Conservation (phyloP, 1,140 invertebrate genomes). For the Coenobita brevimanus region DNA sequence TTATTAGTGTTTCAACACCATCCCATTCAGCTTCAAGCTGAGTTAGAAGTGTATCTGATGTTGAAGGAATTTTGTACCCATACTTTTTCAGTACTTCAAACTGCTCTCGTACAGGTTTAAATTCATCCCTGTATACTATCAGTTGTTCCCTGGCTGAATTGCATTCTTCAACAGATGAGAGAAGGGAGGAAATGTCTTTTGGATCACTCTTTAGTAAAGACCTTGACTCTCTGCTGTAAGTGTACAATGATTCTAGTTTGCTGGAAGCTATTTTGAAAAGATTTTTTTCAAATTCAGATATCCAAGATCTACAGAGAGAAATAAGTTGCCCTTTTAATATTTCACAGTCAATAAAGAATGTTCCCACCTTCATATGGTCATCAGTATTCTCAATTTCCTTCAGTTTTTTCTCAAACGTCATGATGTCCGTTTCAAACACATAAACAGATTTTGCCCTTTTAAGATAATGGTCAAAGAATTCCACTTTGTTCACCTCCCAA, state of each 20-base stretch:
- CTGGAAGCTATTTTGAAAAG: conserved; percentile 54
- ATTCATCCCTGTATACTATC: conserved; percentile 24
- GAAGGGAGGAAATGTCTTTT: conserved; percentile 32
- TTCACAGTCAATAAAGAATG: conserved; percentile 50
- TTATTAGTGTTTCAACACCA: conserved; percentile 26
- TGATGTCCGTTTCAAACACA: conserved; percentile 56
- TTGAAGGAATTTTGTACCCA: conserved; percentile 16
- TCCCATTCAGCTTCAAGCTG: conserved; percentile 48
- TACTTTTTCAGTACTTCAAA: conserved; percentile 51
- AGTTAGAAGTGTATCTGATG: conserved; percentile 1
- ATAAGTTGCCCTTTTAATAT: conserved; percentile 55
- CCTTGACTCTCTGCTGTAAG: conserved; percentile 35
- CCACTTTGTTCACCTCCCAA: conserved; percentile 23
- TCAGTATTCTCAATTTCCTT: conserved; percentile 50
- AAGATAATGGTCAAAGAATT: conserved; percentile 47
- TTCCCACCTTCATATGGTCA: conserved; percentile 50
- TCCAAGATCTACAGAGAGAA: conserved; percentile 42
- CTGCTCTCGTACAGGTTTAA: conserved; percentile 47
- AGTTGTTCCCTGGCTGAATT: conserved; percentile 31
- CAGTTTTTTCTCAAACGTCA: conserved; percentile 58
- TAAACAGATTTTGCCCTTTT: conserved; percentile 46
- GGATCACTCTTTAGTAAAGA: conserved; percentile 27
- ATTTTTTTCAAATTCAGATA: conserved; percentile 51
- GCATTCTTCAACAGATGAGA: conserved; percentile 41
- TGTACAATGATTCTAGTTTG: conserved; percentile 31